phyloP scores from a whole-genome alignment of 2,888 invertebrate species.

The Pterostichus madidus region DNA sequence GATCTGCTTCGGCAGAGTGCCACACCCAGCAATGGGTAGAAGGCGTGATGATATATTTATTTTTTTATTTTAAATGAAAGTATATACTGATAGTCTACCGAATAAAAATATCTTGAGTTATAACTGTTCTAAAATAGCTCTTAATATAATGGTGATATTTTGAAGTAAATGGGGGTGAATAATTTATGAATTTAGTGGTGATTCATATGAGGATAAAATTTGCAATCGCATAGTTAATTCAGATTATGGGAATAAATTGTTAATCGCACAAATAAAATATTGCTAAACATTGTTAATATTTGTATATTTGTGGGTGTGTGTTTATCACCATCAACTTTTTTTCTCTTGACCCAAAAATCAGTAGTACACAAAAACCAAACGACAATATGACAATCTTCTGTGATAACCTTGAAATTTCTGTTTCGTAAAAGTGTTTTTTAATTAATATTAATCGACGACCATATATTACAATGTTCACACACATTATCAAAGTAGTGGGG shows the following conservation, averaged over 20 bases:
- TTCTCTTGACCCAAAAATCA: slow-evolving; percentile 56
- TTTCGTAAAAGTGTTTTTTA: slow-evolving; percentile 57
- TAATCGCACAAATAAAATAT: too few species aligned
- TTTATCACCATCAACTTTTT: slow-evolving; percentile 17
- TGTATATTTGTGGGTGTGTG: slow-evolving; percentile 33
- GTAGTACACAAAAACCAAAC: neutral
- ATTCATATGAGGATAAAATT: neutral
- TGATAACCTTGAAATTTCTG: slow-evolving; percentile 55
- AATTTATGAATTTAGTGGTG: neutral
- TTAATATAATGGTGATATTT: too few species aligned
- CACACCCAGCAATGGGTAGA: too few species aligned
- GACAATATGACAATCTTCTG: slow-evolving; percentile 46
- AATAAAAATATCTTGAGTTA: too few species aligned
- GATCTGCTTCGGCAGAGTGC: too few species aligned
- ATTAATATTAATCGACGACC: slow-evolving; percentile 60
- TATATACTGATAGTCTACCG: too few species aligned
- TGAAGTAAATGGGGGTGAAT: too few species aligned
- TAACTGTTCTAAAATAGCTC: too few species aligned
- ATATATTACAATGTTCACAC: slow-evolving; percentile 56
- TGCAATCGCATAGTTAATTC: neutral
- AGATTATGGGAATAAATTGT: neutral
- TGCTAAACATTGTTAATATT: neutral
- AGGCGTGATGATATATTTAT: too few species aligned
- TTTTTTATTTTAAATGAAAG: too few species aligned
- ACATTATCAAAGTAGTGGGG: slow-evolving; percentile 26